Conservation (phyloP, 2,113 vertebrate genomes). For the Albula goreensis region DNA sequence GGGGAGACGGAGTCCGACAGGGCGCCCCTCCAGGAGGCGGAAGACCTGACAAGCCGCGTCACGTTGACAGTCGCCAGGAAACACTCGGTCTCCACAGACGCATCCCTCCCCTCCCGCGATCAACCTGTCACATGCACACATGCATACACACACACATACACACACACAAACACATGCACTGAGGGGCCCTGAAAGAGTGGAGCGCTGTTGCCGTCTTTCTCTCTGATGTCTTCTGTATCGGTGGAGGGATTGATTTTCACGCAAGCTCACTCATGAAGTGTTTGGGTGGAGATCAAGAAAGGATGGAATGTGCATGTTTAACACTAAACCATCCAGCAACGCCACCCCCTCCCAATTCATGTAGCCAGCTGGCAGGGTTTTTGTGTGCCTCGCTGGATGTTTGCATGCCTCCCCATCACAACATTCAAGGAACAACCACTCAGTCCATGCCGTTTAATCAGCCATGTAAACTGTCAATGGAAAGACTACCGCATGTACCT, state of each 20-base stretch:
- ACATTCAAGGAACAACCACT: too few species aligned
- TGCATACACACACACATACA: not conserved
- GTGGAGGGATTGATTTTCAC: not conserved
- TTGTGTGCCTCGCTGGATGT: too few species aligned
- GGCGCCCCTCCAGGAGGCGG: constrained; percentile 21
- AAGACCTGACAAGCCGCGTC: constrained; percentile 18
- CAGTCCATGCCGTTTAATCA: not conserved
- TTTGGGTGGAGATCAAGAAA: not conserved
- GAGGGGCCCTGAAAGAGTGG: not conserved
- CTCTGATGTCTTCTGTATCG: not conserved
- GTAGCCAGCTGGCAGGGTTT: too few species aligned
- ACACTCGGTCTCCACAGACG: not conserved
- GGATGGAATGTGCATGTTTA: not conserved
- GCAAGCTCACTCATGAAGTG: not conserved
- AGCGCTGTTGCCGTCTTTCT: not conserved
- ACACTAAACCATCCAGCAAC: too few species aligned
- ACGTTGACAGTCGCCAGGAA: constrained; percentile 15
- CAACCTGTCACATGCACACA: not conserved
- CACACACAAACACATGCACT: too few species aligned
- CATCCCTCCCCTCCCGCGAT: not conserved
- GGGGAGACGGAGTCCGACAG: constrained; percentile 10
- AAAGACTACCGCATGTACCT: too few species aligned
- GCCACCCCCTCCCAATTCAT: too few species aligned
- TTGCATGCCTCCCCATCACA: too few species aligned
- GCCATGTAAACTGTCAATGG: not conserved